Conservation (phyloP, 2,113 vertebrate genomes). For the Andinoacara biseriatus region DNA sequence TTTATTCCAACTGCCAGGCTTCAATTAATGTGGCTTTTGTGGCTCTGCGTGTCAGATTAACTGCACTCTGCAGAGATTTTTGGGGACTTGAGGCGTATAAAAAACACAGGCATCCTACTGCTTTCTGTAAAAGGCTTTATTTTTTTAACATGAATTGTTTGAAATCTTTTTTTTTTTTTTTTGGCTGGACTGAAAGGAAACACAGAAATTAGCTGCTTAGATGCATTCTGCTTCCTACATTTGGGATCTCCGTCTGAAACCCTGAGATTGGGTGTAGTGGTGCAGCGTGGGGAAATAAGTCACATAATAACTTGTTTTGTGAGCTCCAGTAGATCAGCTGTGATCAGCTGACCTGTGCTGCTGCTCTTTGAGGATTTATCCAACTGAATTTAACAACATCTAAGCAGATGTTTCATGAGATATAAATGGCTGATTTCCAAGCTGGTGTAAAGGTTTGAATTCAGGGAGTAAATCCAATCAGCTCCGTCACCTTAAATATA, state of each 20-base stretch:
- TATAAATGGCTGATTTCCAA: neutral
- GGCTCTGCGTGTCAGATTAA: neutral
- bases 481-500: neutral
- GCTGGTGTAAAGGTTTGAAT: neutral
- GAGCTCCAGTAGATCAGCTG: neutral
- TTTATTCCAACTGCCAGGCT: neutral
- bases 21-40: neutral
- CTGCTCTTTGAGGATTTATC: neutral
- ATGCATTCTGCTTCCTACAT: too few species aligned
- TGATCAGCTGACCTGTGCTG: neutral
- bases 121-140: neutral
- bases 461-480: neutral
- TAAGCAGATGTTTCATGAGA: neutral
- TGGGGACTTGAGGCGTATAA: neutral
- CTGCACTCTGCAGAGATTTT: neutral
- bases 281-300: too few species aligned
- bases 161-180: neutral
- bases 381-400: neutral
- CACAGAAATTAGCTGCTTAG: neutral
- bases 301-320: neutral
- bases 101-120: neutral
- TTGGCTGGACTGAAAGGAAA: neutral
- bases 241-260: neutral
- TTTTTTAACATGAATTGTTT: neutral
- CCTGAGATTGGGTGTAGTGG: too few species aligned